Evolutionary conservation across 2,113 vertebrate genomes (phyloP).

Genomic region (Hippocampus comes): DNA sequence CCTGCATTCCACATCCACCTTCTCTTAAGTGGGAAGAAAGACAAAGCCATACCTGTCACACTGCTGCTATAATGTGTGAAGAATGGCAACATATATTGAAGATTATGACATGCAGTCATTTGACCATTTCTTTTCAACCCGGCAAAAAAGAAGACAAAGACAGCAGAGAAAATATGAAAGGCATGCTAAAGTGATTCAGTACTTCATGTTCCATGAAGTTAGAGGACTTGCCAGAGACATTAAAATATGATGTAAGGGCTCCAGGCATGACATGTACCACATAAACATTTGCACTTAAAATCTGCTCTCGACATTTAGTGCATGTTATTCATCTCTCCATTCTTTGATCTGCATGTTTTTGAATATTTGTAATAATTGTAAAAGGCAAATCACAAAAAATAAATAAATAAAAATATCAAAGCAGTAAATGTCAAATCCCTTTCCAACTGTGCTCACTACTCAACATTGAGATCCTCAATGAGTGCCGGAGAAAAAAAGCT

Average conservation of each 20-base stretch:
- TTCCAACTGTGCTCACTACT: neutral
- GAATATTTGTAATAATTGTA: neutral
- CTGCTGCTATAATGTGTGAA: neutral
- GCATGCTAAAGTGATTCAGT: neutral
- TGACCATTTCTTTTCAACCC: conserved; percentile 10
- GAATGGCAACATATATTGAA: conserved; percentile 8
- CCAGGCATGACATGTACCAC: neutral
- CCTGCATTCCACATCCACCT: conserved; percentile 35
- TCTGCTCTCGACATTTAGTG: conserved; percentile 4
- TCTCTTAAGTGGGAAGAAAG: conserved; percentile 21
- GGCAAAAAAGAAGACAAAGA: neutral
- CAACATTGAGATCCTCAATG: neutral
- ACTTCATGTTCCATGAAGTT: conserved; percentile 8
- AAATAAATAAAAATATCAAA: neutral
- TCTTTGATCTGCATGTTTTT: neutral
- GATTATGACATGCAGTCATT: neutral
- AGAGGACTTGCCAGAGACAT: neutral
- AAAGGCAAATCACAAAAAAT: neutral
- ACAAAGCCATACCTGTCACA: conserved; percentile 27
- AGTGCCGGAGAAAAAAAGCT: neutral
- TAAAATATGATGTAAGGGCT: neutral
- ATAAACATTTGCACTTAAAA: neutral
- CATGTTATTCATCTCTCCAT: neutral
- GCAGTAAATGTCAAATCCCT: neutral
- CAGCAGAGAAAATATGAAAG: conserved; percentile 4